Conservation (phyloP, 53 echinoderm and acorn worm species). For the Henricia sp. region DNA sequence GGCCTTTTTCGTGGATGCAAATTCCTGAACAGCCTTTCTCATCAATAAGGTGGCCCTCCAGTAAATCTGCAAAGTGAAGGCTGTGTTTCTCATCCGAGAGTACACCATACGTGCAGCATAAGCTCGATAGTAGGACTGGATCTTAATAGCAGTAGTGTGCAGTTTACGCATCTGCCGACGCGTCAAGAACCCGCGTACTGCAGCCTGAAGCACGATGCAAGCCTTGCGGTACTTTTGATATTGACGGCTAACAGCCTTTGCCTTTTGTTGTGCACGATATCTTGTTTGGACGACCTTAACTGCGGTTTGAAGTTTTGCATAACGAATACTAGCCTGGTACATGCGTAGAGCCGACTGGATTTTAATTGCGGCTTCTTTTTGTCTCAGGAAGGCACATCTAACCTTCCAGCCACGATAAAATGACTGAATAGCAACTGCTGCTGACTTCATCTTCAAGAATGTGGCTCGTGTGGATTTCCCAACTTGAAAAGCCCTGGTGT, state of each 20-base stretch:
- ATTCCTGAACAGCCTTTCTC: constrained; percentile 15
- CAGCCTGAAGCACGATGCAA: constrained; percentile 75
- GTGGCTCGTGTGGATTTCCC: constrained; percentile 19
- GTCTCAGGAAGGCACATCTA: constrained; percentile 50
- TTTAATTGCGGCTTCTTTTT: constrained; percentile 71
- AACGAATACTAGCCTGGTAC: constrained; percentile 29
- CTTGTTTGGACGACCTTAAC: constrained; percentile 62
- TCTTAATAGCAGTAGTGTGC: constrained; percentile 58
- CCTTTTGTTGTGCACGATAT: constrained; percentile 61
- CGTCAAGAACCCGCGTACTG: constrained; percentile 53
- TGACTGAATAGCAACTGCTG: constrained; percentile 70
- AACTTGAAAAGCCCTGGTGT: constrained; percentile 58
- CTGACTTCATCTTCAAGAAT: constrained; percentile 37
- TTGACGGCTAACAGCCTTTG: constrained; percentile 2
- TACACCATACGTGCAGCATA: constrained; percentile 11
- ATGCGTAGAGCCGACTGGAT: constrained; percentile 83
- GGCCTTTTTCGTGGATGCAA: constrained; percentile 57
- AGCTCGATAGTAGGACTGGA: constrained; percentile 67
- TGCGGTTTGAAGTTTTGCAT: constrained; percentile 29
- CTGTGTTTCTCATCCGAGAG: constrained; percentile 30
- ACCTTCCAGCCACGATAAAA: constrained; percentile 45
- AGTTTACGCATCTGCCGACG: constrained; percentile 47
- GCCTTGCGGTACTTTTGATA: constrained; percentile 58
- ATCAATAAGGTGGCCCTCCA: constrained; percentile 43
- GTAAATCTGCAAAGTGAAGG: constrained; percentile 47